These are phyloP conservation scores for Cerastis rubricosa DNA, from an alignment of 2,888 invertebrate genomes.

Conservation along the genomic window DNA sequence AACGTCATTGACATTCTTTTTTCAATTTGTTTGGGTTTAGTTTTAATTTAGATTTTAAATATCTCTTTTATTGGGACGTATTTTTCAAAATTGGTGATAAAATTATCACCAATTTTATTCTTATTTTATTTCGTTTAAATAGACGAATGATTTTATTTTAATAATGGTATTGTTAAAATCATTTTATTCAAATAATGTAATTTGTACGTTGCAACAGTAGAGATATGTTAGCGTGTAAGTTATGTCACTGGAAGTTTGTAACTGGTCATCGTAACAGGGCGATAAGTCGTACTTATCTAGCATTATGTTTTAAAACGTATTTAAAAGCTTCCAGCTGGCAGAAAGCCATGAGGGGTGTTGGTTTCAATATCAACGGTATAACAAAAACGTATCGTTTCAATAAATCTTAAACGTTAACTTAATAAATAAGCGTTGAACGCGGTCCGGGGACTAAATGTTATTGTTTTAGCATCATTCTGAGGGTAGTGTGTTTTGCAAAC, in stretches of 20 bases:
- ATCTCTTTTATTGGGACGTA: constrained; percentile 69
- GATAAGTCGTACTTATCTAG: constrained; percentile 69
- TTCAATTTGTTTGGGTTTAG: constrained; percentile 66
- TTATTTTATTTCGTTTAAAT: no score
- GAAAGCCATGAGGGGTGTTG: constrained; percentile 90
- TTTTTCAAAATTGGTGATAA: constrained; percentile 22
- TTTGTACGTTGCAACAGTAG: constrained; percentile 73
- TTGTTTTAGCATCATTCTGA: constrained; percentile 83
- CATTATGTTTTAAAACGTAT: constrained; percentile 74
- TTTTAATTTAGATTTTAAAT: constrained; percentile 59
- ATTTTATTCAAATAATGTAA: constrained; percentile 41
- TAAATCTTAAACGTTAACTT: constrained; percentile 82
- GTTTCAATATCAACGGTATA: constrained; percentile 87
- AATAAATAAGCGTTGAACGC: constrained; percentile 82
- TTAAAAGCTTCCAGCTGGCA: constrained; percentile 89
- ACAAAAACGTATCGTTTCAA: constrained; percentile 90
- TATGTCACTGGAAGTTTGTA: constrained; percentile 87
- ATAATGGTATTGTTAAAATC: constrained; percentile 52
- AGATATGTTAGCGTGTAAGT: constrained; percentile 86
- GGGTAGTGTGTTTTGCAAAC: constrained; percentile 89
- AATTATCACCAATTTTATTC: no score
- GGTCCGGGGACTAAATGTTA: constrained; percentile 85
- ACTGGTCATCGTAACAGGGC: constrained; percentile 65
- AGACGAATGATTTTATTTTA: constrained; percentile 56
- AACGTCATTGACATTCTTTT: constrained; percentile 65